Base-by-base conservation (phyloP, 2,797 vertebrate genomes). In the Molossus alvarezi region DNA sequence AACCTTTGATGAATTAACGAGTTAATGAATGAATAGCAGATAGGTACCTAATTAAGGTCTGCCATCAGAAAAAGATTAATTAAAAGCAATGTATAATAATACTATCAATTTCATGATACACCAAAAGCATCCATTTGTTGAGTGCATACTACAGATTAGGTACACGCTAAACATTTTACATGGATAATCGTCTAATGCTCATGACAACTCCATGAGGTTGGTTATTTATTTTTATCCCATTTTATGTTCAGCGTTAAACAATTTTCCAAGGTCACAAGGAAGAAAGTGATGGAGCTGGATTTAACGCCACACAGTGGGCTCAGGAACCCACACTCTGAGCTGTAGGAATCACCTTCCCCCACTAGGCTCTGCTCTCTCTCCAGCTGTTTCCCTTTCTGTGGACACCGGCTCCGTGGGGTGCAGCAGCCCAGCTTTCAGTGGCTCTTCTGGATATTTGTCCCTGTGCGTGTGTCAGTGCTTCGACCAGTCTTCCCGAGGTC, bases 61-160 rank as follows among this genome's bases (percentile, higher is more conserved):
- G 55, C 27, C 75, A 62, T 57, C 60, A 84, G 67, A 88, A 65
- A 71, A 51, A 62, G 11, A 29, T 20, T 71, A 72, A 81, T 67
- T 62, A 72, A 76, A 93, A 89, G 53, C 13, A 45, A 51, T 67
- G 20, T 53, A 33, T 84, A 83, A 92, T 58, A 48, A 51, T 37
- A 62, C 81, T 89, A 72, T 80, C 48, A 81, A 85, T 80, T 84
- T 85, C n/a, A 62, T 65, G n/a, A 76, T 77, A n/a, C 62, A 41
- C 27, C 27, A n/a, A 77, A 84, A 82, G 27, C 88, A 23, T 11
- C n/a, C 25, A 60, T 86, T 14, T 79, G 79, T 51, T 76, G 13
- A 84, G 15, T 84, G 1, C 41, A 75, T 76, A 69, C 48, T 71
- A 23, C n/a, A 45, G 69, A 69, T 64, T 84, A 88, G 57, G 5